Evolutionary conservation across 2,113 vertebrate species (phyloP).

Genomic region (Chloroceryle aenea): DNA sequence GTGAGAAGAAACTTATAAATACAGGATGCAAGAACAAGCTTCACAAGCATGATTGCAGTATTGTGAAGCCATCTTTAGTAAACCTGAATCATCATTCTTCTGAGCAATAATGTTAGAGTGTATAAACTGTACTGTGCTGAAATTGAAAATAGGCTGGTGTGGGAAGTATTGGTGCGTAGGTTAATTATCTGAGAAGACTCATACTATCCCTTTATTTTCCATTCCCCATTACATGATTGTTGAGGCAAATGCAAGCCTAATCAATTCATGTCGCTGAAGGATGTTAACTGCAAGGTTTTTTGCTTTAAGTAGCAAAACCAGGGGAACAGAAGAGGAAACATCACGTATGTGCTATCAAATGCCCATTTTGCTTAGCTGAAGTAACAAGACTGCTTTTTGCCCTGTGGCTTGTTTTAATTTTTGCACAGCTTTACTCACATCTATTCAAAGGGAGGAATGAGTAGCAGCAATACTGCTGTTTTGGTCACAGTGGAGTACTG

Average conservation of each 20-base stretch:
- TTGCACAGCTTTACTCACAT: not conserved
- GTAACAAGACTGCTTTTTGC: not conserved
- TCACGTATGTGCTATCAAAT: not conserved
- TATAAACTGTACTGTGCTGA: slow-evolving; percentile 36
- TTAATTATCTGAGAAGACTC: slow-evolving; percentile 25
- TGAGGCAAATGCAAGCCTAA: not conserved
- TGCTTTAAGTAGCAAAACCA: not conserved
- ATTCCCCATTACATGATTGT: not conserved
- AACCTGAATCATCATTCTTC: slow-evolving; percentile 64
- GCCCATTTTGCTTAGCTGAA: not conserved
- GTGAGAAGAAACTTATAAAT: slow-evolving; percentile 57
- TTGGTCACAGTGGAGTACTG: not conserved
- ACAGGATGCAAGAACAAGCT: slow-evolving; percentile 39
- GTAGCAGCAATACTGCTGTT: not conserved
- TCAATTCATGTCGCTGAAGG: not conserved
- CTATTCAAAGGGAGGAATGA: not conserved
- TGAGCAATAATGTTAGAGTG: slow-evolving; percentile 72
- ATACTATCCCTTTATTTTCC: not conserved
- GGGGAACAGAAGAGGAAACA: not conserved
- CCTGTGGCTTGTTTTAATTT: not conserved
- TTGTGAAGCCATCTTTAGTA: slow-evolving; percentile 65
- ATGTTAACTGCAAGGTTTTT: not conserved
- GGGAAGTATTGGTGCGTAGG: not conserved
- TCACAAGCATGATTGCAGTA: slow-evolving; percentile 40
- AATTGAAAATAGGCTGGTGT: slow-evolving; percentile 66